These are phyloP conservation scores for Apamea epomidion DNA, from an alignment of 2,888 invertebrate species.

Conservation along the genomic window DNA sequence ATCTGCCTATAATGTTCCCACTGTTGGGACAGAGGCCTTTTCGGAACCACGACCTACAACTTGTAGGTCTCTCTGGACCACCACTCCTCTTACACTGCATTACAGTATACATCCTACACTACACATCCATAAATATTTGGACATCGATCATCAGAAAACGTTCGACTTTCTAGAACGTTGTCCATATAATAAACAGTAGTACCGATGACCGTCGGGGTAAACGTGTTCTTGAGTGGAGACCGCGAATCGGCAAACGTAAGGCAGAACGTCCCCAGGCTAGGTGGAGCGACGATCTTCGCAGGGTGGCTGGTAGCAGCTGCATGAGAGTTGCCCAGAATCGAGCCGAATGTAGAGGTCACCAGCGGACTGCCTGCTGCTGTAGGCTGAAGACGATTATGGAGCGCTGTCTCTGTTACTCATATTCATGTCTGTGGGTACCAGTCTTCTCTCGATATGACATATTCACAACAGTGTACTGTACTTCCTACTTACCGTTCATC, in stretches of 20 bases:
- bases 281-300: background rate
- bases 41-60: too few relatives aligned
- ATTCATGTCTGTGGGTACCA: background rate
- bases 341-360: background rate
- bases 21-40: too few relatives aligned
- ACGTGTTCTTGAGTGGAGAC: background rate
- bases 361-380: background rate
- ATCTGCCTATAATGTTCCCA: too few relatives aligned
- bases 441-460: background rate
- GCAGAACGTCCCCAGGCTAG: background rate
- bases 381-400: background rate
- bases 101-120: too few relatives aligned
- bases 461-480: slow-evolving; percentile 12
- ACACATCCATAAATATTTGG: too few relatives aligned
- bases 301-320: background rate
- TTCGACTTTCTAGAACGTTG: too few relatives aligned
- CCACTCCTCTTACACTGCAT: too few relatives aligned
- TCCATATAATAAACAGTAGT: background rate
- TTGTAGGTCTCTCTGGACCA: too few relatives aligned
- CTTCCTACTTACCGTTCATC: slow-evolving; percentile 31
- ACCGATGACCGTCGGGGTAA: background rate
- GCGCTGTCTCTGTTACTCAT: background rate
- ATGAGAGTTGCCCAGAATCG: background rate
- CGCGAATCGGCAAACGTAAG: background rate
- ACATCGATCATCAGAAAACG: too few relatives aligned